Base-by-base conservation (phyloP, 1,140 invertebrate genomes). In the Steinernema feltiae region DNA sequence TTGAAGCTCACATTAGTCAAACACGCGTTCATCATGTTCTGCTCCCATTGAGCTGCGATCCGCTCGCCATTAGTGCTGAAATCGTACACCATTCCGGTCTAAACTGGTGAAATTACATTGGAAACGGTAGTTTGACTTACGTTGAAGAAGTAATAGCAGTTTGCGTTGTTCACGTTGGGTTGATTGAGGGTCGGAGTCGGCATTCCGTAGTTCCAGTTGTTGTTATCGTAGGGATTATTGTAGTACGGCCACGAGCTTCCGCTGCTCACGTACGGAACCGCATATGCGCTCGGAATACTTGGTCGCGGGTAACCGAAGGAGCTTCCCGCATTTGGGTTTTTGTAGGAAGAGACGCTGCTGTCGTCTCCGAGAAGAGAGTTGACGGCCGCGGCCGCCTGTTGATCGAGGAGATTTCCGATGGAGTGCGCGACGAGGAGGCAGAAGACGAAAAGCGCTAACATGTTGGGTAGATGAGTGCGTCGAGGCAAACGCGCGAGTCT, bases 141-240 rank as follows among this genome's bases (percentile, higher is more conserved):
- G 12, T 12, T 27, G 24, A 63, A 63, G 53, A 63, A 63, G 24
- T 63, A 63, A 21, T 63, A 63, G 53, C 53, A 63, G 3, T n/a
- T 63, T 27, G 7, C 53, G 53, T 63, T 63, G 53, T 63, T 15
- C 15, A 63, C 53, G 24, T 63, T 17, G 24, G 53, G 12, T 21
- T 63, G 53, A 15, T 15, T 63, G 15, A 63, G 24, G 3, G 53
- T 3, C 24, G 53, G 53, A 63, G 24, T 21, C 3, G 53, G 53
- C 53, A 63, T 63, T 15, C 24, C 24, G 53, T 63, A 63, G 53
- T 63, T 63, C 53, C 53, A 63, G 24, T 63, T 63, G 53, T 27
- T 63, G 24, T 21, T 21, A 21, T 63, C 3, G 24, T 63, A 63
- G 12, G 53, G 53, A 63, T 63, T 63, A 27, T 63, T 27, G 24